Conservation (phyloP, 1,140 invertebrate species). For the Microplitis mediator region DNA sequence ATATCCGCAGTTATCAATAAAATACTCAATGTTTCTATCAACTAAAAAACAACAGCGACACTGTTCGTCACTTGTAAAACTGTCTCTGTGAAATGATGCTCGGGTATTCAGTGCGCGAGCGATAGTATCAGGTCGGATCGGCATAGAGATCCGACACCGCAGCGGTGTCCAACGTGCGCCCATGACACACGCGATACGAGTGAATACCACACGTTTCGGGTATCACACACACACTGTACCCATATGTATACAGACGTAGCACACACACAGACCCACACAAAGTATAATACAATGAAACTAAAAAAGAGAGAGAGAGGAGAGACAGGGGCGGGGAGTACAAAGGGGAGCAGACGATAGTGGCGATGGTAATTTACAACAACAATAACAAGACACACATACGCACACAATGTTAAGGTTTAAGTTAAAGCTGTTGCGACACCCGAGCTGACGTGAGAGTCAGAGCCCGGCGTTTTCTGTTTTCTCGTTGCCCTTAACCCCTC, state of each 20-base stretch:
- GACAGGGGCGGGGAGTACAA: constrained; percentile 18
- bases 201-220: constrained; percentile 41
- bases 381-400: too few relatives aligned
- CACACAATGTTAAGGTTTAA: neutral
- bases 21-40: too few relatives aligned
- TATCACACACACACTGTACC: neutral
- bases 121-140: too few relatives aligned
- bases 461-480: constrained; percentile 7
- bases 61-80: too few relatives aligned
- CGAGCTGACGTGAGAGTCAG: neutral
- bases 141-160: constrained; percentile 33
- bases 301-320: constrained; percentile 3
- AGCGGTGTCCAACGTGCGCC: constrained; percentile 47
- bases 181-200: constrained; percentile 55
- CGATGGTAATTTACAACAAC: constrained; percentile 1
- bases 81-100: too few relatives aligned
- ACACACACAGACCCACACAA: constrained; percentile 12
- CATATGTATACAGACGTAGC: too few relatives aligned
- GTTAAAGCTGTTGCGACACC: constrained; percentile 22
- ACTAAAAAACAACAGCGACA: too few relatives aligned
- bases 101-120: too few relatives aligned
- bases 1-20: too few relatives aligned
- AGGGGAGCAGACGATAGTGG: neutral
- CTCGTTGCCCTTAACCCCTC: constrained; percentile 9
- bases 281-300: constrained; percentile 27